A percentile compares a stretch with the other conserved stretches of the same genome.
Evolutionary conservation across 2,888 invertebrate species (phyloP).

Genomic region (Exephanes ischioxanthus): DNA sequence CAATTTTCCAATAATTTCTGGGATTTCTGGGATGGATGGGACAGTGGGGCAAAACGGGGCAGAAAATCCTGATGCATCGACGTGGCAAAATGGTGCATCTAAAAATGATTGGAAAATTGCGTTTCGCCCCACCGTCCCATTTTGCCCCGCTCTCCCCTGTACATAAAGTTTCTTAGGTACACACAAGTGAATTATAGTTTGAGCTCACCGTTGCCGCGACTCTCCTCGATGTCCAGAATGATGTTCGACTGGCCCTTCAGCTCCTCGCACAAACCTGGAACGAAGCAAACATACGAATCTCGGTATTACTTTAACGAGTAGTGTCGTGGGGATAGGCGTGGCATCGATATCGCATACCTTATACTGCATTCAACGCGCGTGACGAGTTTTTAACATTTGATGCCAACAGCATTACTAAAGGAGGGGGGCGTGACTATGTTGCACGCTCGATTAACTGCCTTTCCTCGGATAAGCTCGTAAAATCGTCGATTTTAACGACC

Average conservation of each 20-base stretch:
- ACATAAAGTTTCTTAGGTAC: not conserved
- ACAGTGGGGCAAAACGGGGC: no score
- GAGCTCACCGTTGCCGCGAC: constrained; percentile 93
- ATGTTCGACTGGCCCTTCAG: constrained; percentile 95
- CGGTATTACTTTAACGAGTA: not conserved
- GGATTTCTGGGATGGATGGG: no score
- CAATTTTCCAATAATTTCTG: no score
- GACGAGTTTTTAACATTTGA: constrained; percentile 37
- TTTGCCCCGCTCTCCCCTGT: no score
- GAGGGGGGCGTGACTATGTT: constrained; percentile 1
- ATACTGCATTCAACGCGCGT: constrained; percentile 5
- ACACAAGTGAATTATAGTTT: not conserved
- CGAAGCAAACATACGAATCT: constrained; percentile 60
- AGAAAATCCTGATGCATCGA: no score
- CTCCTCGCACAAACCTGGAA: constrained; percentile 91
- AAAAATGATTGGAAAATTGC: not conserved
- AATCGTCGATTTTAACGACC: constrained; percentile 14
- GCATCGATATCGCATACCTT: not conserved
- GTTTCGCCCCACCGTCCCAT: no score
- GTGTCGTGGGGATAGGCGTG: not conserved
- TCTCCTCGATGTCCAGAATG: constrained; percentile 96
- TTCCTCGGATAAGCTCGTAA: constrained; percentile 21
- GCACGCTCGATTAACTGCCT: constrained; percentile 28
- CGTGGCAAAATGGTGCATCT: not conserved
- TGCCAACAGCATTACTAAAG: constrained; percentile 16